Percentiles rank a stretch among this genome's conserved stretches.
Conservation (phyloP, 2,888 invertebrate genomes). For the Trichopria drosophilae region DNA sequence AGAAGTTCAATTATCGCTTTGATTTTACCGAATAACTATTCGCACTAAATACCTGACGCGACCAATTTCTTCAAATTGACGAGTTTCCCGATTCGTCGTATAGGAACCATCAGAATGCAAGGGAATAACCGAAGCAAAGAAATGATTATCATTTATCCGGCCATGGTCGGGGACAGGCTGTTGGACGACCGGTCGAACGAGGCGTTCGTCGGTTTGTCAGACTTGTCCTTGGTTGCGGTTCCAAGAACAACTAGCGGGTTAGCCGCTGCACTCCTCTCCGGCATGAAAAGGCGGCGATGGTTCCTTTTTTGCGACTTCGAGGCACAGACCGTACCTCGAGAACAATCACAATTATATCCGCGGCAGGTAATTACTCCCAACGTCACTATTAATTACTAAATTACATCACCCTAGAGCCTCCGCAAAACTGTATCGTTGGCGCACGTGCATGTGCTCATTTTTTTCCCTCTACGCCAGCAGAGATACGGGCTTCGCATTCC, state of each 20-base stretch:
- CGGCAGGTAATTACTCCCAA: conserved; percentile 51
- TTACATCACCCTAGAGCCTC: conserved; percentile 46
- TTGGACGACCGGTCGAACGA: conserved; percentile 17
- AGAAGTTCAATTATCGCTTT: no score
- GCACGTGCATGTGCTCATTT: no score
- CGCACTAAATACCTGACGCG: no score
- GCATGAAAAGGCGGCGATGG: conserved; percentile 17
- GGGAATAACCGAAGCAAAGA: conserved; percentile 3
- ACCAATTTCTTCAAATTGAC: no score
- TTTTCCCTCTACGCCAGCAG: no score
- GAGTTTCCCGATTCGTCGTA: no score
- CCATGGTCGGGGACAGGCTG: conserved; percentile 27
- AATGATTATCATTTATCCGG: conserved; percentile 33
- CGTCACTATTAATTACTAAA: conserved; percentile 55
- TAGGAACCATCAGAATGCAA: no score
- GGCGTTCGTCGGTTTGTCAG: conserved; percentile 37
- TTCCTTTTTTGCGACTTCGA: conserved; percentile 35
- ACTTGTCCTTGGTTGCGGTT: conserved; percentile 44
- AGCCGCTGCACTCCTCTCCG: no score
- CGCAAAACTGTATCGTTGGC: no score
- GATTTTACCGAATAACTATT: no score
- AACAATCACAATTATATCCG: conserved; percentile 50
- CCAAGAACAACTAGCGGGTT: conserved; percentile 44
- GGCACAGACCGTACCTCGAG: conserved; percentile 36
- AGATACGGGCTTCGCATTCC: no score